Base-by-base conservation (phyloP, 2,888 invertebrate species). In the Calliopum simillimum region DNA sequence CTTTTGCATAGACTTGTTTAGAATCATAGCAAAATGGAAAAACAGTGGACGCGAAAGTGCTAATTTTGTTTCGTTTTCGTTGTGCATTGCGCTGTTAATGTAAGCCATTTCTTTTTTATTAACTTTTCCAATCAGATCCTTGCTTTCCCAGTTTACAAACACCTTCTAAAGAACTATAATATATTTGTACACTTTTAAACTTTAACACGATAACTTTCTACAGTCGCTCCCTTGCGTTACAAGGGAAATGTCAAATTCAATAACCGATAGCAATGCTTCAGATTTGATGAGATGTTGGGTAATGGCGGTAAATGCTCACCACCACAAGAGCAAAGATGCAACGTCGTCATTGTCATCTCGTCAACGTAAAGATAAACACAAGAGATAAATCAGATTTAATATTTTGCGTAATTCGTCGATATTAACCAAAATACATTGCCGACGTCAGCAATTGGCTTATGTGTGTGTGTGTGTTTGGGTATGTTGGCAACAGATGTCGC, bases 371-470 rank as follows among this genome's bases (percentile, higher is more conserved):
- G 56, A 56, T 56, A 25, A 56, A 56, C 8, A 33, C 56, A 8
- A 14, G 2, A 33, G n/a, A 56, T 56, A 23, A 56, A 33, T 14
- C 2, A 11, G n/a, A 56, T 14, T 56, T 56, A 56, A 56, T 56
- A 56, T 25, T n/a, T n/a, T 25, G 56, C 56, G 56, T 56, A 56
- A 56, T n/a, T n/a, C n/a, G 13, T 12, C 56, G 56, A 56, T 56
- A 56, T 56, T 56, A 56, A 56, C 56, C 25, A n/a, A n/a, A n/a
- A n/a, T n/a, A 56, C 56, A 56, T 23, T 33, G 4, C 4, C n/a
- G 33, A 33, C 56, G 13, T 56, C 56, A 25, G 14, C 33, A 25
- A 8, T 23, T 11, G 21, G 6, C 8, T 14, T n/a, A 12, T 23
- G n/a, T 25, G 56, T 25, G 33, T 4, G n/a, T n/a, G n/a, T 53